phyloP scores from a whole-genome alignment of 1,140 invertebrate genomes.

The Myzus persicae region DNA sequence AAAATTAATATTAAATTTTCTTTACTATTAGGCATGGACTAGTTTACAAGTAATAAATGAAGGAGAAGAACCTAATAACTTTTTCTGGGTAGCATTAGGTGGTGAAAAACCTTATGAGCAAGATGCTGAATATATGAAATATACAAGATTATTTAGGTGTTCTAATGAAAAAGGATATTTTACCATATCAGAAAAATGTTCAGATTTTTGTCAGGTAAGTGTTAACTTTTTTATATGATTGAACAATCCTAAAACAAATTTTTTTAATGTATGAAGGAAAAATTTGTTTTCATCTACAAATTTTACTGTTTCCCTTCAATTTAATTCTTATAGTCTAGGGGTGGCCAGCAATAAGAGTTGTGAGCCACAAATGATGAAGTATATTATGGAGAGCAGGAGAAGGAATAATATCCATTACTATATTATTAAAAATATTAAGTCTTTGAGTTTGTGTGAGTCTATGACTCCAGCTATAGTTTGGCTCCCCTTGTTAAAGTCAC shows the following conservation, averaged over 20 bases:
- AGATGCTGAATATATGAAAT: conserved; percentile 92
- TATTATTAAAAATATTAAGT: too few species aligned
- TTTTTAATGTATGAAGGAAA: not conserved
- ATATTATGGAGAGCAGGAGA: too few species aligned
- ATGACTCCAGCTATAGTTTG: too few species aligned
- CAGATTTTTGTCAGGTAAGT: conserved; percentile 96
- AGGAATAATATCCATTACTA: too few species aligned
- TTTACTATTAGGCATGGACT: conserved; percentile 73
- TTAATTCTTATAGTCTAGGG: too few species aligned
- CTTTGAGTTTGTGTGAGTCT: too few species aligned
- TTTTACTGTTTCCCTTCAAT: too few species aligned
- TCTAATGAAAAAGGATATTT: conserved; percentile 99
- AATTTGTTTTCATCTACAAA: too few species aligned
- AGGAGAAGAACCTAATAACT: conserved; percentile 98
- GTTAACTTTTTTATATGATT: not conserved
- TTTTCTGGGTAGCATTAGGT: conserved; percentile 96
- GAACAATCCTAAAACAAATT: not conserved
- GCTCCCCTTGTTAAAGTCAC: not conserved
- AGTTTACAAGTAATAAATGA: conserved; percentile 89
- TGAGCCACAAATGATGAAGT: too few species aligned
- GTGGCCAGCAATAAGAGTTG: too few species aligned
- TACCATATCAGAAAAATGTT: conserved; percentile 98
- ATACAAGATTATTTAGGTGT: conserved; percentile 94
- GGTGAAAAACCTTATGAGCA: conserved; percentile 92
- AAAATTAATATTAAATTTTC: conserved; percentile 29